phyloP scores from a whole-genome alignment of 2,888 invertebrate genomes.

The Cartodere bifasciata region DNA sequence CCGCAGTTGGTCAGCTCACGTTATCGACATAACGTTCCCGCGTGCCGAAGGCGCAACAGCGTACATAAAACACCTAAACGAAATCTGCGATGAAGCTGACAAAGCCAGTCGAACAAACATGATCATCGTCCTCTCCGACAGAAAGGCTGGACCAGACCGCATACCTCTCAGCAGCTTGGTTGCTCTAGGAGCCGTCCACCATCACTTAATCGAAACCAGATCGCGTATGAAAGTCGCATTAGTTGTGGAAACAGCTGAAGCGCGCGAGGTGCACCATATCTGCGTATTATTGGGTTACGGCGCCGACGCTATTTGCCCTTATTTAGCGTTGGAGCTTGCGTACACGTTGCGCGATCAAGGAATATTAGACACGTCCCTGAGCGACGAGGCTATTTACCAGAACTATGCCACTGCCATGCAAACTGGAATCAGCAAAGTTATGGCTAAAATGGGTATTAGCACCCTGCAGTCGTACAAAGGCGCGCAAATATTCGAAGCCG shows the following conservation, averaged over 20 bases:
- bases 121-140: slow-evolving; percentile 77
- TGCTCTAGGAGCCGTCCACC: slow-evolving; percentile 84
- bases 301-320: slow-evolving; percentile 96
- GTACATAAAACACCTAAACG: slow-evolving; percentile 64
- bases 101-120: slow-evolving; percentile 55
- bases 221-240: slow-evolving; percentile 94
- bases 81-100: slow-evolving; percentile 70
- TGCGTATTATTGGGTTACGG: slow-evolving; percentile 92
- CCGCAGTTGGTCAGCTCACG: slow-evolving; percentile 76
- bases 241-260: slow-evolving; percentile 92
- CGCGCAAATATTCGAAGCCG: slow-evolving; percentile 98
- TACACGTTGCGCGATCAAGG: slow-evolving; percentile 75
- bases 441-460: slow-evolving; percentile 99
- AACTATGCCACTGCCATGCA: slow-evolving; percentile 73
- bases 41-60: slow-evolving; percentile 61
- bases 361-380: slow-evolving; percentile 60
- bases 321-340: slow-evolving; percentile 89
- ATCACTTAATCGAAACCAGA: slow-evolving; percentile 86
- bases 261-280: slow-evolving; percentile 91
- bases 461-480: slow-evolving; percentile 97
- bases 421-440: slow-evolving; percentile 54
- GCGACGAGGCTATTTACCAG: slow-evolving; percentile 68
- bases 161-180: slow-evolving; percentile 72
- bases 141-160: slow-evolving; percentile 47
- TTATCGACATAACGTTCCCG: slow-evolving; percentile 77